phyloP scores from a whole-genome alignment of 1,140 invertebrate genomes.

The Drosophila quadrilineata region DNA sequence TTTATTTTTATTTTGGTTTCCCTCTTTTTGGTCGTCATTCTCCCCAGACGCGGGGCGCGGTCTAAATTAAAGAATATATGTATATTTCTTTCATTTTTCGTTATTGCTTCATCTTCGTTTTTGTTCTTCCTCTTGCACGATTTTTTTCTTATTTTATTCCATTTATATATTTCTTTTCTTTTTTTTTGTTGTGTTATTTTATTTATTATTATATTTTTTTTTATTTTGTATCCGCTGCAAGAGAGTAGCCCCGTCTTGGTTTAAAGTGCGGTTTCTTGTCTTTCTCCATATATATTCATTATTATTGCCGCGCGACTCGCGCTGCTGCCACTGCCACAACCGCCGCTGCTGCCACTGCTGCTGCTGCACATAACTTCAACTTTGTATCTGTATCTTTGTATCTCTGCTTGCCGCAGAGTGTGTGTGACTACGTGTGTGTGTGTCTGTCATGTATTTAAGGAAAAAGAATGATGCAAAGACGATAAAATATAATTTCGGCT shows the following conservation, averaged over 20 bases:
- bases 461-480: slow-evolving; percentile 79
- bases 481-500: slow-evolving; percentile 81
- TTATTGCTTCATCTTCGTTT: slow-evolving; percentile 34
- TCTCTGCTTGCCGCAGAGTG: slow-evolving; percentile 37
- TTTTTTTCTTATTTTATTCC: slow-evolving; percentile 65
- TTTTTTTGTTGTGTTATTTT: slow-evolving; percentile 67
- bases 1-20: slow-evolving; percentile 34
- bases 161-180: slow-evolving; percentile 44
- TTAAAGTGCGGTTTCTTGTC: slow-evolving; percentile 79
- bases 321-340: slow-evolving; percentile 51
- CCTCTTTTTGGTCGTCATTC: slow-evolving; percentile 35
- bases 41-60: slow-evolving; percentile 53
- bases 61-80: slow-evolving; percentile 81
- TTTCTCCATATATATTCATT: slow-evolving; percentile 78
- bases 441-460: slow-evolving; percentile 70
- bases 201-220: slow-evolving; percentile 68
- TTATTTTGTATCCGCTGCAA: slow-evolving; percentile 17
- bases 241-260: slow-evolving; percentile 59
- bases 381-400: slow-evolving; percentile 77
- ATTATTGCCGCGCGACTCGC: too few species aligned
- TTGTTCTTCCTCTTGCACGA: too few species aligned
- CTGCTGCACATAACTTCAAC: slow-evolving; percentile 75
- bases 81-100: slow-evolving; percentile 62
- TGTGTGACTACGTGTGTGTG: slow-evolving; percentile 35
- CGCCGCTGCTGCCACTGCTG: slow-evolving; percentile 30